These are phyloP conservation scores for Nesoenas mayeri DNA, from an alignment of 2,113 vertebrate genomes.

Conservation along the genomic window DNA sequence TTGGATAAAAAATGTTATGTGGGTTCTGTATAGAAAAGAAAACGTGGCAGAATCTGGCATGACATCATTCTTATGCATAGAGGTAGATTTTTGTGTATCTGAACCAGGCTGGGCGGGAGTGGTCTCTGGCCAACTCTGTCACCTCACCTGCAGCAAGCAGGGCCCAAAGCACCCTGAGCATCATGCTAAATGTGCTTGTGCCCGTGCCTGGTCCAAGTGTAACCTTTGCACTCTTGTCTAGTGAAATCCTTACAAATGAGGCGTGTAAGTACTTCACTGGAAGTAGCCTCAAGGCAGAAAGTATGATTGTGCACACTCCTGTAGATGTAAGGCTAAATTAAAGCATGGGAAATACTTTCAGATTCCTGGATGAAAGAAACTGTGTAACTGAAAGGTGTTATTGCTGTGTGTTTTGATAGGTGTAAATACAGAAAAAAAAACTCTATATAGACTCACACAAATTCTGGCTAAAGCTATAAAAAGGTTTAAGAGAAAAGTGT, in stretches of 20 bases:
- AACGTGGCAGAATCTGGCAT: neutral
- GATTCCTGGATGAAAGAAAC: neutral
- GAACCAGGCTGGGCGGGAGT: neutral
- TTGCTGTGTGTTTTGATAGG: neutral
- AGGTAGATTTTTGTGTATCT: neutral
- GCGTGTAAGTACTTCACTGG: neutral
- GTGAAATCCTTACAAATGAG: neutral
- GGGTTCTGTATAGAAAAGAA: neutral
- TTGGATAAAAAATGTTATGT: neutral
- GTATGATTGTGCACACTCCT: neutral
- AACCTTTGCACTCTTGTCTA: neutral
- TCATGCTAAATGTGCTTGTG: neutral
- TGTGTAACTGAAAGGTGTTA: neutral
- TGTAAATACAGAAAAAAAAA: neutral
- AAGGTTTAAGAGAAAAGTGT: neutral
- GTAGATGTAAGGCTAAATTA: neutral
- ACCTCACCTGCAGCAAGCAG: accelerated
- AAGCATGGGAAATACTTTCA: neutral
- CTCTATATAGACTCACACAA: neutral
- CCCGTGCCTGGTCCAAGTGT: neutral
- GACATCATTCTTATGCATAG: accelerated
- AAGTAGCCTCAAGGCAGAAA: neutral
- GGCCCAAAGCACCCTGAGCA: neutral
- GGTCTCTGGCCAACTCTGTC: neutral
- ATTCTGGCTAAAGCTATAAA: neutral